Conservation (phyloP, 2,888 invertebrate species). For the Drosophila heteroneura region DNA sequence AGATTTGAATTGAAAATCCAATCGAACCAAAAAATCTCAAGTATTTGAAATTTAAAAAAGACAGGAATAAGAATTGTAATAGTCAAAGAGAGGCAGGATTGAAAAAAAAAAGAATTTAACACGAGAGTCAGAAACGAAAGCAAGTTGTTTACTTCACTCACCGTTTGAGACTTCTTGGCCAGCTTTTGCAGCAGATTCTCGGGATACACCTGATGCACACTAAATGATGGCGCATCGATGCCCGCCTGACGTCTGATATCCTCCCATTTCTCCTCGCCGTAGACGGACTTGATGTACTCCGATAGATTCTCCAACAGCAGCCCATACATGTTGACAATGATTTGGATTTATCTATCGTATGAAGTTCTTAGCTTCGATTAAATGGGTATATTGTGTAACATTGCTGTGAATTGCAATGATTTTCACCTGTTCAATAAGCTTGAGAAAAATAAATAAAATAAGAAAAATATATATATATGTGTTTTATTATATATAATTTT, state of each 20-base stretch:
- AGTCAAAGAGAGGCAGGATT: no score
- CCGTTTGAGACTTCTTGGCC: slow-evolving; percentile 94
- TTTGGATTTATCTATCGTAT: slow-evolving; percentile 1
- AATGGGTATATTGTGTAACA: slow-evolving; percentile 11
- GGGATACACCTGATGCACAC: slow-evolving; percentile 96
- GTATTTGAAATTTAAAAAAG: no score
- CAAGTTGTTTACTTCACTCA: slow-evolving; percentile 78
- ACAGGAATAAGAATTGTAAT: no score
- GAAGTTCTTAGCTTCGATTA: slow-evolving; percentile 3
- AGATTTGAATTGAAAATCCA: no score
- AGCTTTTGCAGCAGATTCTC: slow-evolving; percentile 94
- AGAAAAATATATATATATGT: background rate
- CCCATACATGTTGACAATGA: slow-evolving; percentile 92
- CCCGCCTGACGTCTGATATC: slow-evolving; percentile 93
- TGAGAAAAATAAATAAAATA: no score
- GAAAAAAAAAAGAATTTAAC: no score
- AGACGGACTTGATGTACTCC: slow-evolving; percentile 96
- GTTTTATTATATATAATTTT: background rate
- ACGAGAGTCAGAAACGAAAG: background rate
- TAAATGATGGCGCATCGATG: slow-evolving; percentile 95
- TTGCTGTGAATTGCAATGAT: slow-evolving; percentile 1
- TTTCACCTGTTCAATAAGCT: slow-evolving; percentile 12
- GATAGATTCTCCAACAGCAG: slow-evolving; percentile 96
- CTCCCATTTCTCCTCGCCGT: slow-evolving; percentile 97
- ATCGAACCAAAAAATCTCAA: no score